phyloP scores from a whole-genome alignment of 2,797 vertebrate genomes.

The Brachyrhaphis roseni region DNA sequence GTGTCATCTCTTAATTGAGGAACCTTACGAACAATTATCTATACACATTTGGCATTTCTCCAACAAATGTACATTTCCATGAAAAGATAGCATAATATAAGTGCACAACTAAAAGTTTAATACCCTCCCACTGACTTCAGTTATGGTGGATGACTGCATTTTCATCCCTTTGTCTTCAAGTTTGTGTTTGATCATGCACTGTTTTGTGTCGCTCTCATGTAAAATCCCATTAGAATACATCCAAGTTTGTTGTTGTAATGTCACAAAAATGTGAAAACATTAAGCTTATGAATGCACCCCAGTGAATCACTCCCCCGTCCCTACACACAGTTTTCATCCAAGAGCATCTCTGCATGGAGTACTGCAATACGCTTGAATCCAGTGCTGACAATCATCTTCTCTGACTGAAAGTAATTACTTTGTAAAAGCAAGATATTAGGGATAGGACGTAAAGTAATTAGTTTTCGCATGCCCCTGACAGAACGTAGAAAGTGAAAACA shows the following conservation, averaged over 20 bases:
- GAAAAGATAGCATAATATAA: not conserved
- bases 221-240: not conserved
- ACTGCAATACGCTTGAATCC: not conserved
- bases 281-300: not conserved
- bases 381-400: constrained; percentile 6
- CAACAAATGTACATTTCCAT: not conserved
- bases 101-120: not conserved
- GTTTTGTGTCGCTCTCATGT: not conserved
- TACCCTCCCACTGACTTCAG: not conserved
- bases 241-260: not conserved
- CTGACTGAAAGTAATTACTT: not conserved
- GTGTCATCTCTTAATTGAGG: not conserved
- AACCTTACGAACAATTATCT: not conserved
- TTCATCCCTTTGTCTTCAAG: not conserved
- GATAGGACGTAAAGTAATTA: constrained; percentile 9
- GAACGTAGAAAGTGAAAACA: not conserved
- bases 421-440: constrained; percentile 9
- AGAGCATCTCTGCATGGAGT: not conserved
- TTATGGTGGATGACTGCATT: not conserved
- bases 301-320: not conserved
- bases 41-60: not conserved
- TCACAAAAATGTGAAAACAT: not conserved
- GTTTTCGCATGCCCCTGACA: constrained; percentile 3
- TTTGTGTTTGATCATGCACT: not conserved
- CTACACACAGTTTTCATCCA: not conserved